Evolutionary conservation across 1,140 invertebrate species (phyloP).

Genomic region (Hormaphis cornu): DNA sequence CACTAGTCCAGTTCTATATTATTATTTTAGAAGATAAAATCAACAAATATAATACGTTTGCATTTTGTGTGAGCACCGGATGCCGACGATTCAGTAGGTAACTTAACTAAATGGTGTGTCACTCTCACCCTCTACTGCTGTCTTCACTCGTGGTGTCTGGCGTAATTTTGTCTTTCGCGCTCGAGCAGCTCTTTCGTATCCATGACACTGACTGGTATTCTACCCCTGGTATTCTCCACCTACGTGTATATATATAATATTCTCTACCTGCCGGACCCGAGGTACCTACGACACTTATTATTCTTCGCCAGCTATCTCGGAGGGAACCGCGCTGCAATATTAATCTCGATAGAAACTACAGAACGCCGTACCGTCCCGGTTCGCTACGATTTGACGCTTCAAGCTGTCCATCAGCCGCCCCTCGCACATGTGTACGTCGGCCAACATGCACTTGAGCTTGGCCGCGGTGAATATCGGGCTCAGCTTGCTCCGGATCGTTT

Average conservation of each 20-base stretch:
- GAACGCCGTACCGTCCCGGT: background rate
- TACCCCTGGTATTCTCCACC: background rate
- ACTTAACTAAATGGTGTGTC: too few relatives aligned
- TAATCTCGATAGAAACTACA: too few relatives aligned
- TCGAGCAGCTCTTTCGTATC: background rate
- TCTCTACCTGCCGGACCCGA: background rate
- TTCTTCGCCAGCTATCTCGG: background rate
- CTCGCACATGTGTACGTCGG: slow-evolving; percentile 43
- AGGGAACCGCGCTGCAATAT: too few relatives aligned
- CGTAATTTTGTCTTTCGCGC: too few relatives aligned
- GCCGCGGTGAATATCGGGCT: slow-evolving; percentile 51
- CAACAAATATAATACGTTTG: too few relatives aligned
- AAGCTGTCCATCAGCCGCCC: slow-evolving; percentile 42
- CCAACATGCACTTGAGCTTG: slow-evolving; percentile 52
- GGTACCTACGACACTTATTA: background rate
- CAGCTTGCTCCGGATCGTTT: slow-evolving; percentile 47
- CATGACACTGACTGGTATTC: background rate
- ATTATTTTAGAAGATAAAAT: too few relatives aligned
- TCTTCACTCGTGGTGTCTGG: too few relatives aligned
- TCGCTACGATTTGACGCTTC: background rate
- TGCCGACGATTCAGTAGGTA: too few relatives aligned
- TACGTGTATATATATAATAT: background rate
- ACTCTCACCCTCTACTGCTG: too few relatives aligned
- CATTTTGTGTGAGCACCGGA: too few relatives aligned
- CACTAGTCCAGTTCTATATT: too few relatives aligned